Evolutionary conservation across 2,888 invertebrate genomes (phyloP).

Genomic region (Macrosiphum euphorbiae): DNA sequence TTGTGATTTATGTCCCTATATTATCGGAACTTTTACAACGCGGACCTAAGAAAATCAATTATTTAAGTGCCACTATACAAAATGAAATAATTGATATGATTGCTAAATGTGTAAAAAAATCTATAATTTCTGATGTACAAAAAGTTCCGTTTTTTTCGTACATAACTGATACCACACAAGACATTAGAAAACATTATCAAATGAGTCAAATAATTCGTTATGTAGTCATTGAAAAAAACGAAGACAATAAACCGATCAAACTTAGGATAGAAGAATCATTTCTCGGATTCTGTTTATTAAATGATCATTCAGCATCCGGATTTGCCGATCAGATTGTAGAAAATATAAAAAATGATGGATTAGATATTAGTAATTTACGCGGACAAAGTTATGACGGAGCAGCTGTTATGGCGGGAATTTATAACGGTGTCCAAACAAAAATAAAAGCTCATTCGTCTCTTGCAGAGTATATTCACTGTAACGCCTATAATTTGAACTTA

Average conservation of each 20-base stretch:
- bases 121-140: slow-evolving; percentile 56
- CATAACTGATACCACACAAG: slow-evolving; percentile 70
- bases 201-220: slow-evolving; percentile 57
- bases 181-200: slow-evolving; percentile 66
- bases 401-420: slow-evolving; percentile 16
- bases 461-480: slow-evolving; percentile 25
- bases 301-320: slow-evolving; percentile 11
- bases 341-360: slow-evolving; percentile 26
- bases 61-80: slow-evolving; percentile 23
- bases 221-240: slow-evolving; percentile 38
- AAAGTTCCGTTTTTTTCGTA: slow-evolving; percentile 67
- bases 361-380: slow-evolving; percentile 14
- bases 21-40: slow-evolving; percentile 14
- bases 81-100: slow-evolving; percentile 21
- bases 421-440: slow-evolving; percentile 21
- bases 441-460: slow-evolving; percentile 8
- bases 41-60: not conserved
- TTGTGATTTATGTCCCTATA: not conserved
- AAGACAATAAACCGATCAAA: slow-evolving; percentile 40
- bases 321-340: slow-evolving; percentile 38
- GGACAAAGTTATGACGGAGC: slow-evolving; percentile 4
- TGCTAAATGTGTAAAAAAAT: slow-evolving; percentile 1
- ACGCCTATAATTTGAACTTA: slow-evolving; percentile 1
- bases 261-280: slow-evolving; percentile 38
- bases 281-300: slow-evolving; percentile 34